Base-by-base conservation (phyloP, 2,797 vertebrate species). In the Eulemur coronatus region DNA sequence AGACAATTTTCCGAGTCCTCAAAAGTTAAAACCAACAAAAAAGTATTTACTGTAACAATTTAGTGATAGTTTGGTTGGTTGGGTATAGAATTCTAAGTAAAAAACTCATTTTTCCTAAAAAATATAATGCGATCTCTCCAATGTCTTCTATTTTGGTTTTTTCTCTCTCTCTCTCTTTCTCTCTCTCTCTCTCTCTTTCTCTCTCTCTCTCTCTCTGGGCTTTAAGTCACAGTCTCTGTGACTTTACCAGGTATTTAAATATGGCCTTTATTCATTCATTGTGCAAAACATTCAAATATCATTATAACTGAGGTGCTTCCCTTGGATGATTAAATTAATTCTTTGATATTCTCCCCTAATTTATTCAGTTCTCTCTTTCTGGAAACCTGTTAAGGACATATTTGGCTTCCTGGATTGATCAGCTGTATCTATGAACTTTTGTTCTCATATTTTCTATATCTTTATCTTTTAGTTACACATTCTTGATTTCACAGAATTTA, bases 71-170 rank as follows among this genome's bases (percentile, higher is more conserved):
- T 57, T 57, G 55, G 55, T 86, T 93, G 26, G 4, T 22, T 95
- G 59, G n/a, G 65, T 96, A 92, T 52, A 95, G 73, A 89, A 96
- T 88, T 78, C 48, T 84, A 43, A 33, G 28, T 80, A 84, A 30
- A 84, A 97, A 94, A 81, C 2, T 67, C 82, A 57, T 89, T 92
- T 94, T 82, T n/a, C 6, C 80, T 92, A 22, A 82, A 26, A 96
- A 78, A 63, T 61, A 69, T 38, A 89, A 57, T 75, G 2, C 0
- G 50, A 41, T 63, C 72, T 11, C 22, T 73, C 7, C 43, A 73
- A 4, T 61, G n/a, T 57, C 10, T 78, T 84, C 26, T 80, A 30
- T 89, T 7, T 69, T 94, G 7, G 46, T 94, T 78, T 30, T 57
- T 3, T 26, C 35, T 67, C 28, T 69, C 30, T 59, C 52, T 73